Base-by-base conservation (phyloP, 2,797 vertebrate genomes). In the Phoxinus dragarum region DNA sequence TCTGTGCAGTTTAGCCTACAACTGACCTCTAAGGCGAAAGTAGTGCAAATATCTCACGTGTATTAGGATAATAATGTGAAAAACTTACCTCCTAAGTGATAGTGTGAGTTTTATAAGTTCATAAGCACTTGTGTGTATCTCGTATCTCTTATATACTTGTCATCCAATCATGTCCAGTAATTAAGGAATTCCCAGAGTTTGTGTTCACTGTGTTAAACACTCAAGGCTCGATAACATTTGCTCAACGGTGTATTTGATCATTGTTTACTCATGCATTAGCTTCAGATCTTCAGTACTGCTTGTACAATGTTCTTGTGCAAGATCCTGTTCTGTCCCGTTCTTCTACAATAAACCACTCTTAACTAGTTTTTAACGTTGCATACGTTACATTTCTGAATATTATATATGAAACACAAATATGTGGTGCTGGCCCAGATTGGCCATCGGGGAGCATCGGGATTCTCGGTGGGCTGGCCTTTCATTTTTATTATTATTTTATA, bases 251-350 rank as follows among this genome's bases (percentile, higher is more conserved):
- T 27, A 19, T 73, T 61, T 42, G 36, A 2, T 74, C 9, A 40
- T 40, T 27, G 42, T 84, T 40, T 84, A 34, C 38, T 56, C 68
- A 5, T 4, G 27, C 2, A 21, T 72, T 19, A 5, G 6, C 38
- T 42, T 59, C n/a, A 56, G 54, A 40, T 23, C 5, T 34, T 40
- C 36, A 4, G 6, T 4, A 40, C 71, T 27, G 59, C 75, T 3
- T 7, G 3, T 31, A 9, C 38, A 8, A 27, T 54, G 17, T 14
- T 74, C 4, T 68, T 66, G 42, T 2, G 71, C 56, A 75, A 83
- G 81, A 82, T 52, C 56, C 56, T 49, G 27, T 67, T 49, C n/a
- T 66, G n/a, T 73, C 54, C 40, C 10, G 5, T 82, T 74, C 21
- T 64, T 10, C 16, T 42, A 3, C 16, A 61, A 44, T 11, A 10